phyloP scores from a whole-genome alignment of 2,113 vertebrate genomes.

The Tiliqua scincoides region DNA sequence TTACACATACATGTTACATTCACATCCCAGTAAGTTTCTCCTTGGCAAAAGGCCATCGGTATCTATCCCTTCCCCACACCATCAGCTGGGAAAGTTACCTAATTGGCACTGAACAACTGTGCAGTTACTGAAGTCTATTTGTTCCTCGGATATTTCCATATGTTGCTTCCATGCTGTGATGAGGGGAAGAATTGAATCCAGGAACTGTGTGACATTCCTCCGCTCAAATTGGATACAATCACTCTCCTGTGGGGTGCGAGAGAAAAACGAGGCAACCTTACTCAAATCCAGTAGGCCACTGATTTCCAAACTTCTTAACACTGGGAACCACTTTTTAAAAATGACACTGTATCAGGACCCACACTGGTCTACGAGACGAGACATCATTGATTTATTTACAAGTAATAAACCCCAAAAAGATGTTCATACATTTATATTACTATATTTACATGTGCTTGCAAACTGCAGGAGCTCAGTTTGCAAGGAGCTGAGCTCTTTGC shows the following conservation, averaged over 20 bases:
- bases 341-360: too few species aligned
- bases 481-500: too few species aligned
- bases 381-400: too few species aligned
- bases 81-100: background rate
- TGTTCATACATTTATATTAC: too few species aligned
- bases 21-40: background rate
- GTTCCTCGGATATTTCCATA: background rate
- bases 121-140: background rate
- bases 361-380: too few species aligned
- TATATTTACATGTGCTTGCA: too few species aligned
- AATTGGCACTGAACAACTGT: slow-evolving; percentile 1
- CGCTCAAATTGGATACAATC: background rate
- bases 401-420: too few species aligned
- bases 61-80: background rate
- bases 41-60: background rate
- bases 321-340: too few species aligned
- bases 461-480: too few species aligned
- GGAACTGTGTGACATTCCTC: slow-evolving; percentile 19
- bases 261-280: background rate
- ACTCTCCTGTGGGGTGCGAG: background rate
- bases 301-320: too few species aligned
- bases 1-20: background rate
- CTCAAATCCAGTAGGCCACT: background rate
- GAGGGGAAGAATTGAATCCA: background rate
- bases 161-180: background rate